Base-by-base conservation (phyloP, 2,113 vertebrate species). In the Plestiodon gilberti region DNA sequence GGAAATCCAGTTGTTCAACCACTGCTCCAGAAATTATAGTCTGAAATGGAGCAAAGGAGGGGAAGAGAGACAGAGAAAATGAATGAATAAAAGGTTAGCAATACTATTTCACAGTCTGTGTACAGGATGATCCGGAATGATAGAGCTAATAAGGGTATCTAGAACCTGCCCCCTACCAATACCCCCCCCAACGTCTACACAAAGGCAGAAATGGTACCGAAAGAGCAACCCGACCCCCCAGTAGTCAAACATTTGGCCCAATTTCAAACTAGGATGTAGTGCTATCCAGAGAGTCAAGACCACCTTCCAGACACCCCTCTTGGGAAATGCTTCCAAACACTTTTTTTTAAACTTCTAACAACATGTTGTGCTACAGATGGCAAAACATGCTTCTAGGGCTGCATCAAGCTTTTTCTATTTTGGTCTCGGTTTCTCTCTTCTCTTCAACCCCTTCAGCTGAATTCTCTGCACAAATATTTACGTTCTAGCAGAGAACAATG, bases 11-110 rank as follows among this genome's bases (percentile, higher is more conserved):
- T 87, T 99, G 99, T 91, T 99, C 99, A 86, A 99, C 97, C 67
- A 98, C 97, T 1, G 98, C 99, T 95, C 98, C 98, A 64, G 99
- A 99, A 94, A 99, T 98, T 91, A 99, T 94, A 0, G 99, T 99
- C 99, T 99, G 95, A 81, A 97, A 96, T 20, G 22, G 28, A 81
- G 92, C 82, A 82, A 61, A 76, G 55, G 20, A 79, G 65, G 2
- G 13, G 5, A n/a, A 71, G 35, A 22, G 48, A 81, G 89, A 81
- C 18, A 65, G 18, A 84, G 71, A n/a, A 28, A 10, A 15, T 74
- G 43, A 48, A 48, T 48, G 55, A 57, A 57, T 57, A 57, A 89
- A 88, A 48, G 59, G 4, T 88, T 73, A 65, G 30, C 9, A 59
- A 65, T 23, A 2, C 57, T 8, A 77, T 62, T 67, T n/a, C 1